Evolutionary conservation across 2,113 vertebrate genomes (phyloP).

Genomic region (Ciconia boyciana): DNA sequence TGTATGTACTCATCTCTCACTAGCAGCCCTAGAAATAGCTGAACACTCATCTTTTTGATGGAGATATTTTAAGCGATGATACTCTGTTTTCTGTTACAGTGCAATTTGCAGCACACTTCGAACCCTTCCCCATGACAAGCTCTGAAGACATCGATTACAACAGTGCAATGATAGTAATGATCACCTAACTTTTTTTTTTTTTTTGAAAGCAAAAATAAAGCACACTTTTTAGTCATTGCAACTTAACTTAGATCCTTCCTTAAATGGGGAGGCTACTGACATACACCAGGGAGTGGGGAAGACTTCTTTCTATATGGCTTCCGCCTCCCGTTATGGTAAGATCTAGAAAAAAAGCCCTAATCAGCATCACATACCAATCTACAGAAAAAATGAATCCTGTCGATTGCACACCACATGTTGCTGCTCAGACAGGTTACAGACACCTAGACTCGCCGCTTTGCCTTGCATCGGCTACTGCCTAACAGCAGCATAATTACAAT

Average conservation of each 20-base stretch:
- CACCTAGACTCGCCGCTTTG: neutral
- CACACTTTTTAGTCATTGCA: neutral
- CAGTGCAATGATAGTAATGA: neutral
- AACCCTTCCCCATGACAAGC: neutral
- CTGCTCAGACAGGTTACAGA: neutral
- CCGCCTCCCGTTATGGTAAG: neutral
- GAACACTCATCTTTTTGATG: conserved; percentile 42
- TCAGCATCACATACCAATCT: neutral
- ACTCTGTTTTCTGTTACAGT: conserved; percentile 13
- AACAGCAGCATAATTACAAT: neutral
- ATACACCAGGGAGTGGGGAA: neutral
- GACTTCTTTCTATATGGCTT: neutral
- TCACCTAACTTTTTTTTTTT: neutral
- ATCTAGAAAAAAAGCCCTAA: neutral
- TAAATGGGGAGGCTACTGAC: neutral
- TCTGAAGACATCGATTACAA: neutral
- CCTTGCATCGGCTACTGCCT: neutral
- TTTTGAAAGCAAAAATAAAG: neutral
- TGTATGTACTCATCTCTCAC: conserved; percentile 22
- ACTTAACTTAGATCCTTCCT: neutral
- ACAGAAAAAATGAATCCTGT: neutral
- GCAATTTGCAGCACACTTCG: neutral
- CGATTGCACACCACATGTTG: neutral
- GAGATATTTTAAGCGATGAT: conserved; percentile 26
- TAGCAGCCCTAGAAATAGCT: conserved; percentile 30